Evolutionary conservation across 2,888 invertebrate species (phyloP).

Genomic region (Bombyx huttoni): DNA sequence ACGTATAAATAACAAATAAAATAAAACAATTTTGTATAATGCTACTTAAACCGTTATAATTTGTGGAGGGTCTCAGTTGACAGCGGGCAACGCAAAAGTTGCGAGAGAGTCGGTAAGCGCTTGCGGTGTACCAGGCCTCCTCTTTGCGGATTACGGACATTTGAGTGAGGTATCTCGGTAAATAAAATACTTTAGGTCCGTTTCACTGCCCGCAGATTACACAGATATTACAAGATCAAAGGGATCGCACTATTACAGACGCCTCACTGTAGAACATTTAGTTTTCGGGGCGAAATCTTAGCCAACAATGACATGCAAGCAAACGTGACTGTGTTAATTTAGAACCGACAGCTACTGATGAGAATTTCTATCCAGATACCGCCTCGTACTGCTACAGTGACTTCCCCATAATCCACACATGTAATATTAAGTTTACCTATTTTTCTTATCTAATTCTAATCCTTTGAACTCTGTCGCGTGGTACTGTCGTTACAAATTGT

Average conservation of each 20-base stretch:
- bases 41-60: slow-evolving; percentile 25
- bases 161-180: slow-evolving; percentile 10
- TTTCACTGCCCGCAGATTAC: not conserved
- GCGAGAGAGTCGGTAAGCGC: slow-evolving; percentile 26
- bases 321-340: not conserved
- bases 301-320: too few species aligned
- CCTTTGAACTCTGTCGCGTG: too few species aligned
- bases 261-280: not conserved
- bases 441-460: too few species aligned
- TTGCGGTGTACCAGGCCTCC: slow-evolving; percentile 35
- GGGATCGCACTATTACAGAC: not conserved
- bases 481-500: too few species aligned
- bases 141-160: slow-evolving; percentile 31
- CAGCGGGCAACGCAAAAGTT: slow-evolving; percentile 32
- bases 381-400: not conserved
- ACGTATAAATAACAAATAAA: not conserved
- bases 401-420: too few species aligned
- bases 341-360: not conserved
- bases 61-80: slow-evolving; percentile 23
- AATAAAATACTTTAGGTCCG: slow-evolving; percentile 4
- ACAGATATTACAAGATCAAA: not conserved
- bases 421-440: too few species aligned
- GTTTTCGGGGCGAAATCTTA: not conserved
- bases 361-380: not conserved
- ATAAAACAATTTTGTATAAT: slow-evolving; percentile 3